Evolutionary conservation across 2,797 vertebrate species (phyloP), one percentile per base, ranked within the genome.

Genomic region (Arctocebus calabarensis): DNA sequence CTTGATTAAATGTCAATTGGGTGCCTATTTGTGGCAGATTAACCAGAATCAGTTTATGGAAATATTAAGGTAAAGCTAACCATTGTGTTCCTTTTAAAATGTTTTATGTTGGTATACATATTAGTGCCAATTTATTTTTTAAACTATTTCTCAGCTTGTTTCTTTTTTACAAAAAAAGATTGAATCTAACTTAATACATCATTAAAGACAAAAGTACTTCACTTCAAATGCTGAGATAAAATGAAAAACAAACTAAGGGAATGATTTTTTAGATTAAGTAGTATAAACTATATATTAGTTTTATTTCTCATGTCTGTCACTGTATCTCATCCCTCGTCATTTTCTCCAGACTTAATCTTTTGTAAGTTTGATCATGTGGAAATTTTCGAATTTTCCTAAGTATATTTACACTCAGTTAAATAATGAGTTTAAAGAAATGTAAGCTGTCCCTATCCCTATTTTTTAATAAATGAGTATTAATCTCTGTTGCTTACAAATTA

Each of bases 1-100:
- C 94, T 97, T 97, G 92, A 96, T 98, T 92, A 97, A 98, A 97
- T 89, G 73, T 97, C 93, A 97, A 93, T 98, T 97, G 98, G 98
- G 94, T 95, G 75, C 48, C 27, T 97, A 91, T 98, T 98, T 98
- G 81, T 96, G 90, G 97, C 92, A 96, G 98, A 98, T 98, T 96
- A 97, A 90, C 94, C 79, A 96, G 97, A 97, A 92, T 40, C 74
- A 97, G 97, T 96, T 97, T 97, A 94, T 88, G 81, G 70, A 96
- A 95, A 95, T 96, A 95, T 85, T 96, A 96, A 96, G 34, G 61
- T 92, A 96, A 95, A 94, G 73, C 37, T 75, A 92, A 70, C 34
- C 3, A 90, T 85, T 93, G 93, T 94, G 10, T 79, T 82, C 5
- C 14, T 84, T 81, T 84, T 27, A 68, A 96, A 84, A 61, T 7